These are phyloP conservation scores for Brachypterus glaber DNA, from an alignment of 2,888 invertebrate genomes.

Conservation along the genomic window DNA sequence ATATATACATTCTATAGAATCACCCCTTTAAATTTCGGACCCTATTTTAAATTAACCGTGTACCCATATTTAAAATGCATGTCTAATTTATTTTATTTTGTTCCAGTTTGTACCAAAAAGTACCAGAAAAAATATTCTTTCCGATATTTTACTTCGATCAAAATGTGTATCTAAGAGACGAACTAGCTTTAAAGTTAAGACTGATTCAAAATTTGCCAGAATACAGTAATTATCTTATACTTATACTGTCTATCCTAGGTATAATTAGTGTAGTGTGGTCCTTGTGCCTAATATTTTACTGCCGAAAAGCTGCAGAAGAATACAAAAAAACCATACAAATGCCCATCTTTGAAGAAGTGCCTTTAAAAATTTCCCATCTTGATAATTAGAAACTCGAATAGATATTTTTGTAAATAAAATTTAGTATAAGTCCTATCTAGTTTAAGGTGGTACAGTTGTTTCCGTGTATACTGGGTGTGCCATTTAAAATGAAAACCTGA, in stretches of 20 bases:
- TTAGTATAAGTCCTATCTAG: no score
- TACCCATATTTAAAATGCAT: no score
- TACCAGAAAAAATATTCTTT: constrained; percentile 57
- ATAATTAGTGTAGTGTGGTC: constrained; percentile 24
- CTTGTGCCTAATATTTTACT: constrained; percentile 23
- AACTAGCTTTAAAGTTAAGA: constrained; percentile 47
- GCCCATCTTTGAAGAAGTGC: background rate
- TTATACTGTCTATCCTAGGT: constrained; percentile 26
- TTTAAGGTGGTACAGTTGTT: no score
- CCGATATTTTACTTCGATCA: constrained; percentile 73
- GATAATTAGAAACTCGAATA: no score
- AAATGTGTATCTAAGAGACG: constrained; percentile 49
- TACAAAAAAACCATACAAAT: no score
- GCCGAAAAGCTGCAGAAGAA: background rate
- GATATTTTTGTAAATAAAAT: no score
- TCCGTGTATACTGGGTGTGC: no score
- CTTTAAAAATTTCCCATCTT: no score
- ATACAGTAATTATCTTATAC: constrained; percentile 23
- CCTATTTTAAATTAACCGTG: no score
- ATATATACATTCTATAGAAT: no score
- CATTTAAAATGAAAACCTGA: no score
- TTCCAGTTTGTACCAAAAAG: constrained; percentile 53
- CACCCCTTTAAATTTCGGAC: no score
- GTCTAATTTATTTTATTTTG: constrained; percentile 13
- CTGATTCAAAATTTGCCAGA: constrained; percentile 45